Base-by-base conservation (phyloP, 2,797 vertebrate species). In the Pipistrellus kuhlii region DNA sequence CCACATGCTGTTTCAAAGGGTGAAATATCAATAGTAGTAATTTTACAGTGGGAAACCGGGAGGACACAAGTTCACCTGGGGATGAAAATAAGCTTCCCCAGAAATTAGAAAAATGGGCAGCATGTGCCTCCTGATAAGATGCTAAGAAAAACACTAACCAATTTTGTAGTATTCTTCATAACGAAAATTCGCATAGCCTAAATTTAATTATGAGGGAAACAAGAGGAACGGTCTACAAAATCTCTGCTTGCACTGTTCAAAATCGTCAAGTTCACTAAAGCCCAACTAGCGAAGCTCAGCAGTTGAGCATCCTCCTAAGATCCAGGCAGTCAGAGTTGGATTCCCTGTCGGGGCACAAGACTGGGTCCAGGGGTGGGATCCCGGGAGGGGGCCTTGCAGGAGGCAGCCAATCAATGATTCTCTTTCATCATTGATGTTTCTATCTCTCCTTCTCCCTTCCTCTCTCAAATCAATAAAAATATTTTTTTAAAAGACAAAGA, bases 221-320 rank as follows among this genome's bases (percentile, higher is more conserved):
- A 94, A 76, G 59, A 95, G 55, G n/a, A 35, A 77, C 25, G 53
- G 6, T 85, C n/a, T 85, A 72, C 53, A 88, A 91, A 91, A 91
- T 64, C 76, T 92, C 48, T 69, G 32, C 73, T 91, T 68, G 32
- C n/a, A n/a, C 23, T 91, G 66, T 73, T 93, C 51, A 93, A 87
- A 93, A 89, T 76, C 57, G 17, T 84, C 88, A 89, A 44, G 68
- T 32, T 92, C 69, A 57, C 69, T 62, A 32, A 59, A 27, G 25
- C 25, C 57, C 57, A 59, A 27, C 25, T 27, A 59, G 25, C 5
- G 25, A 27, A 25, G 25, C 57, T 59, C 57, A 27, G 57, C 25
- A 6, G 11, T 30, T 59, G 57, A 59, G 12, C 57, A 13, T 30
- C 57, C 2, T 59, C 25, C 57, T 59, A 59, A 27, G 25, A 59